phyloP scores from a whole-genome alignment of 1,140 invertebrate species.

The Micrasema longulum region DNA sequence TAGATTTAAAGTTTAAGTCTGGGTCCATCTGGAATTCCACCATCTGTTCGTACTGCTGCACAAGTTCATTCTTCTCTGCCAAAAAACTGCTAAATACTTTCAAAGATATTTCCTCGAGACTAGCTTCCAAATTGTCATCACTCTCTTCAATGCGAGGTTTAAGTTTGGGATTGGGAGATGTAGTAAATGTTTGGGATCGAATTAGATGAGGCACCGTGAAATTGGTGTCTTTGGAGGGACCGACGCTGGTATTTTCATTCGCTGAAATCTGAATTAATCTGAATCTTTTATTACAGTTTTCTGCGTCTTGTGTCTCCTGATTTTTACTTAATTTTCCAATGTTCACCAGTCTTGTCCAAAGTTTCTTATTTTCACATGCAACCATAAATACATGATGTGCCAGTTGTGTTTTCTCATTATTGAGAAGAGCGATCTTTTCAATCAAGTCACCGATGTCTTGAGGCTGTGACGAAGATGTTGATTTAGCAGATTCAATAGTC shows the following conservation, averaged over 20 bases:
- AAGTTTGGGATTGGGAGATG: constrained; percentile 68
- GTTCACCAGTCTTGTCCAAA: constrained; percentile 79
- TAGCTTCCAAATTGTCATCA: constrained; percentile 71
- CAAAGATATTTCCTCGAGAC: constrained; percentile 82
- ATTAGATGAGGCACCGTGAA: constrained; percentile 56
- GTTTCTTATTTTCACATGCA: constrained; percentile 80
- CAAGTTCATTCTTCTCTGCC: constrained; percentile 75
- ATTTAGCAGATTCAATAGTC: constrained; percentile 67
- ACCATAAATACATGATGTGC: constrained; percentile 83
- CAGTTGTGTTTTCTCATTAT: constrained; percentile 79
- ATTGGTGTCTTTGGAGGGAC: constrained; percentile 67
- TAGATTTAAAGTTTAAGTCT: constrained; percentile 68
- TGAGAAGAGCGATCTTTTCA: constrained; percentile 74
- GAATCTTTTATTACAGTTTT: constrained; percentile 15
- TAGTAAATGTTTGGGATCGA: constrained; percentile 73
- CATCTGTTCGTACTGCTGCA: constrained; percentile 76
- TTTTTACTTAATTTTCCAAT: constrained; percentile 64
- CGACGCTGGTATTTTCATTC: constrained; percentile 57
- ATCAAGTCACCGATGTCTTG: constrained; percentile 65
- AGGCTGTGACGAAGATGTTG: constrained; percentile 49
- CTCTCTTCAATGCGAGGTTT: constrained; percentile 63
- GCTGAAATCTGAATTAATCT: no score
- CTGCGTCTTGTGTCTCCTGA: constrained; percentile 63
- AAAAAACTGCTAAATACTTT: constrained; percentile 77
- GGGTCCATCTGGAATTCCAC: constrained; percentile 70